These are phyloP conservation scores for Leucophenga maculata DNA, from an alignment of 2,888 invertebrate genomes.

Conservation along the genomic window DNA sequence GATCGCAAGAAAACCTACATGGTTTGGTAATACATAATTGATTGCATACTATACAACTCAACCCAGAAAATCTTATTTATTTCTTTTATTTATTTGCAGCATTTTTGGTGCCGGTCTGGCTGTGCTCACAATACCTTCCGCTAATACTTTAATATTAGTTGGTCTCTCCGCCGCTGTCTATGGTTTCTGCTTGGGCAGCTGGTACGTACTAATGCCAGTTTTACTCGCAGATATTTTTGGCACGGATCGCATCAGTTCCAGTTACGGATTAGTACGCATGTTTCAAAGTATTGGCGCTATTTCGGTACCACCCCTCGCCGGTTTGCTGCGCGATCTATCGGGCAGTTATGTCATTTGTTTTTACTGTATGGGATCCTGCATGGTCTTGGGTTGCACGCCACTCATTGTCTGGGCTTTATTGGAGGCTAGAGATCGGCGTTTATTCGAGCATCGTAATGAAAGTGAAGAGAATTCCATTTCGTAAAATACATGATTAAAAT, in stretches of 20 bases:
- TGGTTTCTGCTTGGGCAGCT: conserved; percentile 82
- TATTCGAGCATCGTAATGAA: conserved; percentile 64
- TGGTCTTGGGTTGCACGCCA: conserved; percentile 81
- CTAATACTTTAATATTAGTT: conserved; percentile 78
- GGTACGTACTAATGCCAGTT: conserved; percentile 84
- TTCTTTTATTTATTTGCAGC: conserved; percentile 70
- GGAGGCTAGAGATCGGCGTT: conserved; percentile 63
- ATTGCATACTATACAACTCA: not conserved
- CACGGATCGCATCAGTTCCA: conserved; percentile 82
- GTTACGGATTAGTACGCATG: conserved; percentile 83
- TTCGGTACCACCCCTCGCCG: conserved; percentile 82
- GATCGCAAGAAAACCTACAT: conserved; percentile 82
- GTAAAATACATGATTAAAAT: not conserved
- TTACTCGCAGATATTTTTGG: conserved; percentile 83
- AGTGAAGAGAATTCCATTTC: conserved; percentile 52
- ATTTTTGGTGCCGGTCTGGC: conserved; percentile 81
- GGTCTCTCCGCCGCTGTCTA: conserved; percentile 80
- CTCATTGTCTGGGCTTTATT: conserved; percentile 74
- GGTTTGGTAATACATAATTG: conserved; percentile 76
- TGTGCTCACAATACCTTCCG: conserved; percentile 79
- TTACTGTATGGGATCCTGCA: conserved; percentile 84
- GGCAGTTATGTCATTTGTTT: conserved; percentile 82
- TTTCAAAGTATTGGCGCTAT: conserved; percentile 84
- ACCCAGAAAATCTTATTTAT: not conserved
- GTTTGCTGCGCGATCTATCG: conserved; percentile 79